Base-by-base conservation (phyloP, 64 coral and sea anemone genomes). In the Actinia equina region DNA sequence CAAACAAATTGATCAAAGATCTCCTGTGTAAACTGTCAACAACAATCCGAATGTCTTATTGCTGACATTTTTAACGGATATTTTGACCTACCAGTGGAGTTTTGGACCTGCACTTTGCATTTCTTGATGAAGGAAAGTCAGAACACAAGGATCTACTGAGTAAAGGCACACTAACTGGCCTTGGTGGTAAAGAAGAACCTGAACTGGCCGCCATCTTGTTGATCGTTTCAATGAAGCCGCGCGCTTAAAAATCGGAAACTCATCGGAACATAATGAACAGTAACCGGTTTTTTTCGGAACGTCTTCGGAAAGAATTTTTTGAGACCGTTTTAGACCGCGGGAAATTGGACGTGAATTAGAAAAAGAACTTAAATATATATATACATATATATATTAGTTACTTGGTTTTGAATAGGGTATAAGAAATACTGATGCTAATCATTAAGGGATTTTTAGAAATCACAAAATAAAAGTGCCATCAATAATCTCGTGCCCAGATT, bases 161-260 rank as follows among this genome's bases (percentile, higher is more conserved):
- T 52, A 93, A 83, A 80, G 94, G 94, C 8, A 96, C 94, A 60
- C 94, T 96, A 69, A 86, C 86, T 22, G 94, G 91, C 52, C 94
- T 82, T 17, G 88, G 81, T 90, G 91, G 94, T 85, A 96, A 71
- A 45, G 94, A 91, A 80, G 91, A 96, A 51, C 88, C 89, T 89
- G 84, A 83, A 83, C 18, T 89, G 43, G 91, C 87, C 94, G 94
- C 94, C 94, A 96, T 96, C 69, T 96, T 92, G 91, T 62, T 76
- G 91, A 76, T 96, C 82, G 85, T 89, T 94, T 84, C 64, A 86
- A 89, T 89, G 83, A 88, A 87, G 64, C 91, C 37, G 91, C 94
- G 87, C 94, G 94, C 94, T 85, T 77, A 96, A 96, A 96, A 76
- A 44, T 96, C 94, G 94, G 88, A 30, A 80, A 43, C 12, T 55